Percentiles rank a stretch among this genome's conserved stretches.
These are phyloP conservation scores for Gambusia yucatana DNA, from an alignment of 2,797 vertebrate genomes.

Conservation along the genomic window DNA sequence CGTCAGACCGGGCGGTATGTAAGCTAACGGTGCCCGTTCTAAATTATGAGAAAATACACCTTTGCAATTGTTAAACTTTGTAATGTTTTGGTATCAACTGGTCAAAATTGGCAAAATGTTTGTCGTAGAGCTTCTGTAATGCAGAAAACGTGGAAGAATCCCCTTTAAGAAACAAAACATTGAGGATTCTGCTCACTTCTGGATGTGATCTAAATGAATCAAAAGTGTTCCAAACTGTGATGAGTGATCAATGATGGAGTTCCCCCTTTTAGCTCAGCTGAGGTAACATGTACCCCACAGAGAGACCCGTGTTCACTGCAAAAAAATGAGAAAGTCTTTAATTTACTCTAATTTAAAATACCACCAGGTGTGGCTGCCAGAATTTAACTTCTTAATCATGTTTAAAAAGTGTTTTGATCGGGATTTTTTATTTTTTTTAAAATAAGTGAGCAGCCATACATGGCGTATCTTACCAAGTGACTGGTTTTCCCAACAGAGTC, in stretches of 20 bases:
- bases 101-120: background rate
- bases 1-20: slow-evolving; percentile 92
- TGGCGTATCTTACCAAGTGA: background rate
- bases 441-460: background rate
- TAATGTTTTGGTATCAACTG: background rate
- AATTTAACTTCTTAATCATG: background rate
- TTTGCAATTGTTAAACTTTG: background rate
- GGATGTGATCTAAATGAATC: background rate
- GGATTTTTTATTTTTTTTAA: background rate
- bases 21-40: background rate
- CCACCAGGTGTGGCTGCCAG: too few relatives aligned
- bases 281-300: background rate
- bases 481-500: slow-evolving; percentile 72
- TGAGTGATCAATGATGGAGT: background rate
- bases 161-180: background rate
- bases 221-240: background rate
- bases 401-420: background rate
- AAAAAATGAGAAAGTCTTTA: background rate
- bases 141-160: background rate
- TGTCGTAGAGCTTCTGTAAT: background rate
- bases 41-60: background rate
- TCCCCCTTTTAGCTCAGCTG: background rate
- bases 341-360: too few relatives aligned
- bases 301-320: background rate
- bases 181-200: background rate